Evolutionary conservation across 2,888 invertebrate species (phyloP).

Genomic region (Julus scanicus): DNA sequence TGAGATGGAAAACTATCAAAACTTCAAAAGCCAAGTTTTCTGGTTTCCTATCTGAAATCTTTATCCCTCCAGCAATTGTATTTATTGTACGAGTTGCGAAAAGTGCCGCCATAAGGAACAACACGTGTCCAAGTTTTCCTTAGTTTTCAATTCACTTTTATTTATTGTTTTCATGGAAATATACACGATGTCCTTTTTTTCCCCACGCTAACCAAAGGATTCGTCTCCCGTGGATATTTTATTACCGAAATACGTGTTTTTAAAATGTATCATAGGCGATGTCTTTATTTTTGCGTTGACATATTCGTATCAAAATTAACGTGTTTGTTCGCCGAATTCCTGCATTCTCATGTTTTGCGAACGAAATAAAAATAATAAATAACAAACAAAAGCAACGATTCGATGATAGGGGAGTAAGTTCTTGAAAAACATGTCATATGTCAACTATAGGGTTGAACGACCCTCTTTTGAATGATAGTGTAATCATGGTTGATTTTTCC

Average conservation of each 20-base stretch:
- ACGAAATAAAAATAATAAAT: neutral
- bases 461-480: neutral
- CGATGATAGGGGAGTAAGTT: neutral
- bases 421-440: neutral
- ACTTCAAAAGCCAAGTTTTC: conserved; percentile 10
- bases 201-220: neutral
- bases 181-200: neutral
- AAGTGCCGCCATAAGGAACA: neutral
- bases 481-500: no score
- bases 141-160: neutral
- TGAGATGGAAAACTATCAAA: conserved; percentile 23
- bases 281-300: conserved; percentile 30
- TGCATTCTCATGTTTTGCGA: neutral
- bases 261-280: neutral
- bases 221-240: neutral
- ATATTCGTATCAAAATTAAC: conserved; percentile 7
- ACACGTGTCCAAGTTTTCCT: neutral
- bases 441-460: conserved; percentile 10
- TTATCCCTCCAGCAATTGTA: neutral
- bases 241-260: conserved; percentile 17
- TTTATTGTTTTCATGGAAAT: neutral
- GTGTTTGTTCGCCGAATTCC: neutral
- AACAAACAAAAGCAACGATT: neutral
- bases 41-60: neutral
- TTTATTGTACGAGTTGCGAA: neutral